Conservation (phyloP, 2,888 invertebrate genomes). For the Megaustenia siamemsis region DNA sequence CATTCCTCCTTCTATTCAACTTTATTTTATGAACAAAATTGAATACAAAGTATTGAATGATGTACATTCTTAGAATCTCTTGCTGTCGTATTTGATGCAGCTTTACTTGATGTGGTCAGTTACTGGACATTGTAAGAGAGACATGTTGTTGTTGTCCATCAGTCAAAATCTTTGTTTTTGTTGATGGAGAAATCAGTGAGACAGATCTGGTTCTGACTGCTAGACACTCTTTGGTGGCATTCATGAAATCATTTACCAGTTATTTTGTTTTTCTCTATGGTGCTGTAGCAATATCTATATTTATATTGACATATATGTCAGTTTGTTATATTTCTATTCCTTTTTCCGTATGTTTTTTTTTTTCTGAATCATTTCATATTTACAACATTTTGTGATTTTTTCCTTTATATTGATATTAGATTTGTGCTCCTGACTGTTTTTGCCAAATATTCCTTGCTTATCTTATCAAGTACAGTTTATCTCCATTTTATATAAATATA, state of each 20-base stretch:
- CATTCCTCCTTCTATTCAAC: background rate
- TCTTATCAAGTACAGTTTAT: background rate
- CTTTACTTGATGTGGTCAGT: no score
- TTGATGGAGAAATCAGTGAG: no score
- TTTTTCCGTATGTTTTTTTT: background rate
- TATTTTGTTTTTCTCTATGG: background rate
- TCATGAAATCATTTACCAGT: no score
- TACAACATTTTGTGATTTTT: background rate
- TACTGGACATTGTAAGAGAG: no score
- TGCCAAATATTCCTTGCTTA: background rate
- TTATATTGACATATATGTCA: background rate
- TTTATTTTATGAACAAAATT: conserved; percentile 1
- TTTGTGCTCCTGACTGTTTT: background rate
- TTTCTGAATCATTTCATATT: background rate
- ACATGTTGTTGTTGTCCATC: no score
- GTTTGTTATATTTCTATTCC: background rate
- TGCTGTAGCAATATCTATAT: conserved; percentile 9
- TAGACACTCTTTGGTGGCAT: no score
- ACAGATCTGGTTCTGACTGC: no score
- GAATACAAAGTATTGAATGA: background rate
- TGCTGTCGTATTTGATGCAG: no score
- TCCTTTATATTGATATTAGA: background rate
- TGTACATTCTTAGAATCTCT: background rate
- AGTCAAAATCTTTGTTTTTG: no score
- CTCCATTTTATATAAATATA: background rate